phyloP scores from a whole-genome alignment of 2,113 vertebrate genomes.

The Eubucco bourcierii region DNA sequence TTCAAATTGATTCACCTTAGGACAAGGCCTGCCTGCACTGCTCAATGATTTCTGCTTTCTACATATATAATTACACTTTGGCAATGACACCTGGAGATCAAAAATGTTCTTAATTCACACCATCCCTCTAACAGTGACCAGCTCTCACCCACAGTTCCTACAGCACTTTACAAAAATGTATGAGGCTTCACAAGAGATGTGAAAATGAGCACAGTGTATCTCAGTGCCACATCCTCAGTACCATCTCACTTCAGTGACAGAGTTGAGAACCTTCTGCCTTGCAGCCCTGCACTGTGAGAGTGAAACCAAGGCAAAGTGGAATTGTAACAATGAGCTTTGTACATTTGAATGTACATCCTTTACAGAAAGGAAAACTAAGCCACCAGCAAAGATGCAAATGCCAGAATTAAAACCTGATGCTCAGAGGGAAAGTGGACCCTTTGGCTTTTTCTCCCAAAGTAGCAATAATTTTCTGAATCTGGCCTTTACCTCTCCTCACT shows the following conservation, averaged over 20 bases:
- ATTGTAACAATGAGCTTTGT: fast-evolving
- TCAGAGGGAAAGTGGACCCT: neutral
- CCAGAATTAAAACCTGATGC: neutral
- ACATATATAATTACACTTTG: neutral
- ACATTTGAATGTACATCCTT: fast-evolving
- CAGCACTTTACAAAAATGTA: neutral
- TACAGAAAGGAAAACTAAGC: neutral
- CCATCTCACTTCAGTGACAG: neutral
- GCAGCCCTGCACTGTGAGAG: fast-evolving
- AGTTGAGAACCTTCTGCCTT: neutral
- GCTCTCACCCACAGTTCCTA: neutral
- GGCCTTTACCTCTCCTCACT: neutral
- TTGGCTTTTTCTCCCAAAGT: neutral
- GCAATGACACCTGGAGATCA: neutral
- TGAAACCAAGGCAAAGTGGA: neutral
- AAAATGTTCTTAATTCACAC: neutral
- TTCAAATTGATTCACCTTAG: neutral
- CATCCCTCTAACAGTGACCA: neutral
- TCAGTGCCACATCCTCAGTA: neutral
- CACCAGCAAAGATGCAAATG: neutral
- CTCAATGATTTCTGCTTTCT: neutral
- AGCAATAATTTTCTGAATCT: neutral
- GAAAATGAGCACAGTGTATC: neutral
- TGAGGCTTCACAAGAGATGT: neutral
- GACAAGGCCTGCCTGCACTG: neutral